A percentile compares a stretch with the other conserved stretches of the same genome.
These are phyloP conservation scores for Eumeta japonica DNA, from an alignment of 1,140 invertebrate genomes.

Conservation along the genomic window DNA sequence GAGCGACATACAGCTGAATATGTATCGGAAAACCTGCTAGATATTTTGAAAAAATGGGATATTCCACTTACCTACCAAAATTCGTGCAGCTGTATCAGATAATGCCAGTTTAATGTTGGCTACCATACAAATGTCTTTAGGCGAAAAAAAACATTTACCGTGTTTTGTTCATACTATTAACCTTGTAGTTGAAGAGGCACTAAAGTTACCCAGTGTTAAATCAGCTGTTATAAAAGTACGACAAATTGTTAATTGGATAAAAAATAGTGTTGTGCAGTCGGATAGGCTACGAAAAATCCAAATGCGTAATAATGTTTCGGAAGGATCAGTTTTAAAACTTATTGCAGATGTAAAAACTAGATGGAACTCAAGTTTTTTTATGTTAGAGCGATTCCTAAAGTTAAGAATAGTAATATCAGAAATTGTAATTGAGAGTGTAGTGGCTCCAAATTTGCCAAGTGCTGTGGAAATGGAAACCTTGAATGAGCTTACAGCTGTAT, in stretches of 20 bases:
- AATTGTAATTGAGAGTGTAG: conserved; percentile 15
- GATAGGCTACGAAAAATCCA: conserved; percentile 14
- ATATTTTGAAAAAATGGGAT: too few species aligned
- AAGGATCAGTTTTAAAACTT: too few species aligned
- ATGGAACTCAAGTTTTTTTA: conserved; percentile 15
- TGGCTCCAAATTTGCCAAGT: too few species aligned
- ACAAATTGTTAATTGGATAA: conserved; percentile 15
- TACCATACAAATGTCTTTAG: too few species aligned
- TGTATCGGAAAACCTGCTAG: too few species aligned
- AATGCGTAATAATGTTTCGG: conserved; percentile 10
- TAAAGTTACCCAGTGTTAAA: conserved; percentile 8
- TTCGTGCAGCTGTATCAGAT: too few species aligned
- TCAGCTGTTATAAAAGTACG: conserved; percentile 11
- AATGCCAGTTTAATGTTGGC: too few species aligned
- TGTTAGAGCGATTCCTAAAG: conserved; percentile 13
- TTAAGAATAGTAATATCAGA: conserved; percentile 8
- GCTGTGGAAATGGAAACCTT: conserved; percentile 16
- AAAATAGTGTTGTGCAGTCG: conserved; percentile 14
- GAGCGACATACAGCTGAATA: too few species aligned
- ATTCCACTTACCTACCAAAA: too few species aligned
- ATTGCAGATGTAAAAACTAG: too few species aligned
- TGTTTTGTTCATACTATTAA: conserved; percentile 15
- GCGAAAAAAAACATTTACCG: conserved; percentile 16
- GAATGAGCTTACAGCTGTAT: too few species aligned
- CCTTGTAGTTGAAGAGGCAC: conserved; percentile 7